Evolutionary conservation across 2,888 invertebrate species (phyloP), one percentile per base, ranked within the genome.

Genomic region (Glaucopsyche alexis): DNA sequence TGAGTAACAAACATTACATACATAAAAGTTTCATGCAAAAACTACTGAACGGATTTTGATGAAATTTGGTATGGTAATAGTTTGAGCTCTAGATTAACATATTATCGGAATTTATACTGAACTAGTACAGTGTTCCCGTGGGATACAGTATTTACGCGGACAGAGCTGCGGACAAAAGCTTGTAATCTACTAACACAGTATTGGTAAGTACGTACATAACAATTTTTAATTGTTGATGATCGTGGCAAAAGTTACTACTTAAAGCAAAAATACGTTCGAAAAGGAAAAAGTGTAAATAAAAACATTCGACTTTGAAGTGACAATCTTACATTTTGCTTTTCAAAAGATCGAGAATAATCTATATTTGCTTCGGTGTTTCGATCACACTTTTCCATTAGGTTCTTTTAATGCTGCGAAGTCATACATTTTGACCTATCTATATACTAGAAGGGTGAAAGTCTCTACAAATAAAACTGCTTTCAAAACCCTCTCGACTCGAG

Each of bases 361-460:
- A 78, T 81, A 80, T 83, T 82, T 82, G 79, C 82, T 52, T 76
- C 79, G 78, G 77, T 79, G 78, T 80, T 76, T 79, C 79, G 80
- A 83, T 81, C 81, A 82, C 83, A 81, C 75, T 83, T 81, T 84
- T 83, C 84, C 84, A 83, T 84, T 84, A 83, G 79, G 78, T 80
- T 78, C 82, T 81, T 82, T 80, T 82, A 80, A 80, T 42, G 67
- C 16, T 42, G 42, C 42, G 45, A 67, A 67, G 67, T 45, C 67
- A 67, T 45, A 67, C 67, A 67, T 45, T 66, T 42, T 67, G 67
- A 67, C 67, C 67, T 67, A 67, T 67, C 45, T 67, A 16, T 42
- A 42, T 67, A 45, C 67, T 67, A 16, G 67, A 67, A 67, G 67
- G 67, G 16, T 45, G 16, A 67, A 19, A 67, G 67, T 67, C n/a